Base-by-base conservation (phyloP, 2,113 vertebrate species). In the Talpa occidentalis region DNA sequence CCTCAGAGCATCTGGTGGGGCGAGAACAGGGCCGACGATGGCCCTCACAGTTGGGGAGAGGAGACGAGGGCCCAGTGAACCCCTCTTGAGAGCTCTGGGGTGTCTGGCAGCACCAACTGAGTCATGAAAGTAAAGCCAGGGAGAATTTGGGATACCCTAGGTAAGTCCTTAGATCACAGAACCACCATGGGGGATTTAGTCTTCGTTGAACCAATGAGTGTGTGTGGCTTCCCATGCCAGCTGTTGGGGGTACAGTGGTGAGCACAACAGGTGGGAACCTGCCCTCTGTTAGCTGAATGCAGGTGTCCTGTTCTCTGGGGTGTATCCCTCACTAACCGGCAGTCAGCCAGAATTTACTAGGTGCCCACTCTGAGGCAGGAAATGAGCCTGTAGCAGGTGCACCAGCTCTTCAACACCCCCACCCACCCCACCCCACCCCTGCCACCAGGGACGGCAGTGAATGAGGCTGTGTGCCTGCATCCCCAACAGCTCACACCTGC, bases 21-120 rank as follows among this genome's bases (percentile, higher is more conserved):
- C 74, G 40, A 77, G 80, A 70, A 15, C 16, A 17, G 86, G 37
- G 16, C 66, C 21, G 2, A 70, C 0, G 0, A 2, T 21, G 5
- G 62, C 8, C 69, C 28, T 62, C 1, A 30, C 0, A 1, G 19
- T 3, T 30, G 76, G 30, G 3, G 6, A 35, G 32, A 70, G 66
- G 52, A 60, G 16, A 24, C 56, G n/a, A 52, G 32, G 78, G 56
- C 35, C 56, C 62, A 40, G 6, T 5, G 60, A 62, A 21, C 49
- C 35, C 52, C 42, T 49, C 62, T 32, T 19, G 21, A 32, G 42
- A 49, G 42, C 79, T 69, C 47, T 35, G 17, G 19, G 15, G 81
- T 42, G 42, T 44, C 56, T 17, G 40, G 56, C 49, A 59, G 56
- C 49, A 59, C 4, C 47, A 37, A 6, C 15, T 0, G 11, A 47